Percentiles rank a stretch among this genome's conserved stretches.
Conservation (phyloP, 2,888 invertebrate genomes). For the Himalopsyche kuldschensis region DNA sequence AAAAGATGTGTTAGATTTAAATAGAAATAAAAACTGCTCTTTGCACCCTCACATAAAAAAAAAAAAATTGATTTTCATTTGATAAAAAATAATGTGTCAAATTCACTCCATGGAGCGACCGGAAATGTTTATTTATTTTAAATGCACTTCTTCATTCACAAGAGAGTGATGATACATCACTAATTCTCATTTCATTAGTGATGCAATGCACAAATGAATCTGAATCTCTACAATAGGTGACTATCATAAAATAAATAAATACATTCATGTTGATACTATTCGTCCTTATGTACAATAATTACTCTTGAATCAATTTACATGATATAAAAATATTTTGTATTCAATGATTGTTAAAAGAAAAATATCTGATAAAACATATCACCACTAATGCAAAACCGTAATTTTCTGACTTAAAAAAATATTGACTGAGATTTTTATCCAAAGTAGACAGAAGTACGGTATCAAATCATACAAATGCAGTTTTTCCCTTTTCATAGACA, state of each 20-base stretch:
- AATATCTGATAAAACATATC: neutral
- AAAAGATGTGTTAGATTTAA: neutral
- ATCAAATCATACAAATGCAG: too few relatives aligned
- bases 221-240: neutral
- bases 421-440: too few relatives aligned
- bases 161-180: neutral
- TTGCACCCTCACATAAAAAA: neutral
- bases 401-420: too few relatives aligned
- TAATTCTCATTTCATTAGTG: neutral
- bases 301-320: neutral
- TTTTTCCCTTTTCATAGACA: too few relatives aligned
- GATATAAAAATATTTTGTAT: neutral
- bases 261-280: neutral
- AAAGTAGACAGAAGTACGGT: too few relatives aligned
- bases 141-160: neutral
- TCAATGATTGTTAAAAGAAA: neutral
- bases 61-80: too few relatives aligned
- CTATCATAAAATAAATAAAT: neutral
- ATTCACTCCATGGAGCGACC: too few relatives aligned
- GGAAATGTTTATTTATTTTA: neutral
- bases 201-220: neutral
- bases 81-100: too few relatives aligned
- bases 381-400: neutral
- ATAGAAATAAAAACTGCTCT: neutral
- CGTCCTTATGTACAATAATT: neutral